Conservation (phyloP, 2,888 invertebrate genomes). For the Metalampra italica region DNA sequence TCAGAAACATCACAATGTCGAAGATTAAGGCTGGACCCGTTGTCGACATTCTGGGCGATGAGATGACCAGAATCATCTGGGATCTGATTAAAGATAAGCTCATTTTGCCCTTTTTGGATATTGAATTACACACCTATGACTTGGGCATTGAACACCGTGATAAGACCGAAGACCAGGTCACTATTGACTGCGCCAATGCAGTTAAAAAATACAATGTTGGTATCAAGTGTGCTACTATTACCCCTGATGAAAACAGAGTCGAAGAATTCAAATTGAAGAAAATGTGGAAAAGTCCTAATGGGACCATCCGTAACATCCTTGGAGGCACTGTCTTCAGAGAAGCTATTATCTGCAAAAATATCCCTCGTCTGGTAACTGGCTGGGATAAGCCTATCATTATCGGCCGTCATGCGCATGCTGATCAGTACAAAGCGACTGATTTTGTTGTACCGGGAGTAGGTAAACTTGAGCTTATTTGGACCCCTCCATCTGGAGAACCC, state of each 20-base stretch:
- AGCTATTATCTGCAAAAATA: conserved; percentile 93
- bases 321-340: conserved; percentile 92
- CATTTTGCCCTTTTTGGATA: conserved; percentile 96
- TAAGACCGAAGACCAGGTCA: conserved; percentile 95
- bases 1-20: conserved; percentile 60
- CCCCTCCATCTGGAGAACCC: conserved; percentile 81
- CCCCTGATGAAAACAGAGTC: conserved; percentile 97
- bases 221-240: conserved; percentile 99
- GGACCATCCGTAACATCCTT: conserved; percentile 91
- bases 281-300: conserved; percentile 96
- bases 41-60: conserved; percentile 96
- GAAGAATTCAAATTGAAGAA: conserved; percentile 92
- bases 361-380: conserved; percentile 95
- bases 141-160: conserved; percentile 97
- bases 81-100: conserved; percentile 98
- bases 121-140: conserved; percentile 96
- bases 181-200: conserved; percentile 97
- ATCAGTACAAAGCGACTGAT: conserved; percentile 98
- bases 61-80: conserved; percentile 99
- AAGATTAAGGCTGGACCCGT: conserved; percentile 91
- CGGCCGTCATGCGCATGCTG: conserved; percentile 98
- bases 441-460: conserved; percentile 96
- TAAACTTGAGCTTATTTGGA: conserved; percentile 90
- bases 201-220: conserved; percentile 98
- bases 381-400: conserved; percentile 99